These are phyloP conservation scores for Arge pagana DNA, from an alignment of 2,888 invertebrate species.

Conservation along the genomic window DNA sequence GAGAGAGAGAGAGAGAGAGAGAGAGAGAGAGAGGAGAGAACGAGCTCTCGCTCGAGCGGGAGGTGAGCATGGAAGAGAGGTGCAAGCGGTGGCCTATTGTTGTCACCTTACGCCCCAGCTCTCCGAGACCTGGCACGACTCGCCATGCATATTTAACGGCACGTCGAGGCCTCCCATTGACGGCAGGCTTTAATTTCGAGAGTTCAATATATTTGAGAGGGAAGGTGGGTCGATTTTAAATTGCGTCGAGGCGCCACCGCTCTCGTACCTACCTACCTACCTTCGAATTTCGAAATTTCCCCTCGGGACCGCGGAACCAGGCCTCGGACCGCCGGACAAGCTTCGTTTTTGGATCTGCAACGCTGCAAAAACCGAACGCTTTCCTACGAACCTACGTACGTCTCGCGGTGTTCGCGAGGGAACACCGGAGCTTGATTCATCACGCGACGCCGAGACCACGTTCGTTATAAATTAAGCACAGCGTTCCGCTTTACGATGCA, in stretches of 20 bases:
- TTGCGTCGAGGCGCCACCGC: background rate
- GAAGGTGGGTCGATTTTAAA: slow-evolving; percentile 16
- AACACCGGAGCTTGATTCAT: background rate
- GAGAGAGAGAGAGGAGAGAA: slow-evolving; percentile 6
- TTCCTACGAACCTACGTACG: background rate
- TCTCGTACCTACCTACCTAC: background rate
- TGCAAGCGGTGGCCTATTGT: slow-evolving; percentile 39
- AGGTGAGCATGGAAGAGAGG: slow-evolving; percentile 28
- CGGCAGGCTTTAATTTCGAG: slow-evolving; percentile 31
- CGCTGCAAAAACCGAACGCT: background rate
- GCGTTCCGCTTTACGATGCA: slow-evolving; percentile 18
- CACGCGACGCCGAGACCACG: slow-evolving; percentile 1
- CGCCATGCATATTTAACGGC: slow-evolving; percentile 50
- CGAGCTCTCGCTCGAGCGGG: too few species aligned
- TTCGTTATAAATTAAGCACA: slow-evolving; percentile 20
- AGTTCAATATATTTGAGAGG: slow-evolving; percentile 19
- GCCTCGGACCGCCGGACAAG: background rate
- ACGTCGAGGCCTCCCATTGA: slow-evolving; percentile 28
- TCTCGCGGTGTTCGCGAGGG: background rate
- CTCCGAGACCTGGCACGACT: slow-evolving; percentile 28
- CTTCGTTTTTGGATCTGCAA: background rate
- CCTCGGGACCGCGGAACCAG: too few species aligned
- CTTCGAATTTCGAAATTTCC: slow-evolving; percentile 15
- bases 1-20: slow-evolving; percentile 1
- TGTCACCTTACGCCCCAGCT: slow-evolving; percentile 36